Conservation (phyloP, 2,888 invertebrate species). For the Lochmaea crataegi region DNA sequence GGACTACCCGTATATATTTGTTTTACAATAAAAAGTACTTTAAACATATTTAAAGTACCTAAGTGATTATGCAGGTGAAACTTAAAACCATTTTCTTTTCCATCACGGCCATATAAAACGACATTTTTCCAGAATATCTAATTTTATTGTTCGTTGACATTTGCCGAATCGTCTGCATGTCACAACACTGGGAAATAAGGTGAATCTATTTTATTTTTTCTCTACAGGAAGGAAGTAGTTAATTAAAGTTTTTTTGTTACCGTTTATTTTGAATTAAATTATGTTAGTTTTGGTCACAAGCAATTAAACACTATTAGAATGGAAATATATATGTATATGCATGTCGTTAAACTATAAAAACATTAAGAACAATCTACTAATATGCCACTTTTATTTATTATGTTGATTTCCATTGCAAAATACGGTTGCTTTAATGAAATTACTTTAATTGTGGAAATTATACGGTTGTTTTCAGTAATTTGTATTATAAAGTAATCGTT, state of each 20-base stretch:
- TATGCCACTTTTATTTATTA: conserved; percentile 39
- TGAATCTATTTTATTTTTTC: conserved; percentile 29
- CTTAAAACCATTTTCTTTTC: conserved; percentile 1
- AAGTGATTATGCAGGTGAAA: not conserved
- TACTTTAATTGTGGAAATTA: conserved; percentile 26
- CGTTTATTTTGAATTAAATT: conserved; percentile 50
- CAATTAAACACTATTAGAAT: conserved; percentile 53
- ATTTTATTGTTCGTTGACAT: conserved; percentile 36
- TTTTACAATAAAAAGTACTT: not conserved
- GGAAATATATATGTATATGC: conserved; percentile 31
- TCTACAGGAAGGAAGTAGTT: conserved; percentile 50
- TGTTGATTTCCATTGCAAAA: conserved; percentile 32
- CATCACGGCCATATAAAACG: conserved; percentile 15
- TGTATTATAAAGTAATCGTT: conserved; percentile 15
- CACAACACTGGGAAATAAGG: conserved; percentile 34
- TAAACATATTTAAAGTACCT: not conserved
- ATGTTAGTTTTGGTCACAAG: conserved; percentile 49
- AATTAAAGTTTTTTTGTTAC: conserved; percentile 49
- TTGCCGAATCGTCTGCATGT: conserved; percentile 31
- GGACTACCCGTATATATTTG: too few species aligned
- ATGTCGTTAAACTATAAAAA: conserved; percentile 45
- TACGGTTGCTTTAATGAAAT: conserved; percentile 27
- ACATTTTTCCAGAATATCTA: conserved; percentile 26
- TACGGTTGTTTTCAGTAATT: conserved; percentile 24
- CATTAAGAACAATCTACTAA: conserved; percentile 45